Evolutionary conservation across 2,888 invertebrate species (phyloP), one percentile per base, ranked within the genome.

Genomic region (Macrophya alboannulata): DNA sequence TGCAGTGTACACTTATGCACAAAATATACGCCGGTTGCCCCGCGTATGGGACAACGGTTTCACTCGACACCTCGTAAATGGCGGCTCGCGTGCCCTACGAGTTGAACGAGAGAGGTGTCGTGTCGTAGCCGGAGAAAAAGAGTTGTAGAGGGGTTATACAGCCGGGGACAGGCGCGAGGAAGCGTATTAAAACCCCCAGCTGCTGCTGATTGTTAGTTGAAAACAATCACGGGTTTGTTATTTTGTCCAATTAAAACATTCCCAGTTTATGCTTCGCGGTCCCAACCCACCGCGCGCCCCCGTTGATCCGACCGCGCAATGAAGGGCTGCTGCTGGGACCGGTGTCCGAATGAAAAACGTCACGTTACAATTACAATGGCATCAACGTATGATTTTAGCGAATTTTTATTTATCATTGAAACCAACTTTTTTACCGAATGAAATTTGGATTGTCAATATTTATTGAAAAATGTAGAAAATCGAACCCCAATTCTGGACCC

Each of bases 191-290:
- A 81, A 59, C 68, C 25, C 25, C 51, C 45, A 59, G 5, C 6
- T 79, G 45, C 6, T 79, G 45, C 65, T 55, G 48, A 76, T 84
- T 84, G 84, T 84, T 62, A 48, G 76, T 84, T 85, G 88, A 86
- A 86, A 89, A 89, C 88, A 89, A 89, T 89, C 87, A 74, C 86
- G 59, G 81, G 68, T 88, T 89, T 89, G 89, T 89, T 89, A 89
- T 89, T 89, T 87, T 87, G 87, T 88, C 89, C 89, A 89, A 89
- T 89, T 89, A 89, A 89, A 89, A 89, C 86, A 87, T 89, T 88
- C 59, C 37, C 82, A 37, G 68, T 84, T 84, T 51, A 77, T 43
- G 79, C 84, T 81, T 81, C 81, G 81, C 43, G 40, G 51, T 55
- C 81, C 31, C 81, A 21, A 25, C 62, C 25, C 76, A 25, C 8